A percentile compares a stretch with the other conserved stretches of the same genome.
These are phyloP conservation scores for Aspiorhynchus laticeps DNA, from an alignment of 2,113 vertebrate genomes.

Conservation along the genomic window DNA sequence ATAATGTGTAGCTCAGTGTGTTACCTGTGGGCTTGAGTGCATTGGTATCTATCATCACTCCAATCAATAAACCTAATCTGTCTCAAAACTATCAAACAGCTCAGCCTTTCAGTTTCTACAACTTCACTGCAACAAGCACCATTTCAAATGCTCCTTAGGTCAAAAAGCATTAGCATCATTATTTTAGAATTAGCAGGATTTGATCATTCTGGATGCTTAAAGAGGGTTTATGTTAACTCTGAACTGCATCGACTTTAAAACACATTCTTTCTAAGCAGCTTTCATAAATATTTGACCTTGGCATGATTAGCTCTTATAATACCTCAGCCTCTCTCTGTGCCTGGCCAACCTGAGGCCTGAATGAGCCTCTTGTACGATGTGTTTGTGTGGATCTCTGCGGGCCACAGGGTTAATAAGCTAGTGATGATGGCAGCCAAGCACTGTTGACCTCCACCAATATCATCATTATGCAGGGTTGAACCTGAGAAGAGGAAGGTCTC, in stretches of 20 bases:
- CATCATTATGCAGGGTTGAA: conserved; percentile 72
- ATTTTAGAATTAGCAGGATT: conserved; percentile 42
- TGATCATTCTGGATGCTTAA: conserved; percentile 14
- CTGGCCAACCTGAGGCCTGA: conserved; percentile 73
- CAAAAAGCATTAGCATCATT: conserved; percentile 35
- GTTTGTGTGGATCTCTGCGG: conserved; percentile 84
- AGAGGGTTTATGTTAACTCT: conserved; percentile 6
- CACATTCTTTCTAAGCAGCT: conserved; percentile 42
- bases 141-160: neutral
- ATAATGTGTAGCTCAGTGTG: too few species aligned
- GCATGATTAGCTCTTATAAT: conserved; percentile 42
- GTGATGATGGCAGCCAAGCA: conserved; percentile 81
- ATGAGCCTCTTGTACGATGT: conserved; percentile 82
- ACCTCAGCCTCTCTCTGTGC: conserved; percentile 57
- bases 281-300: conserved; percentile 59
- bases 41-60: neutral
- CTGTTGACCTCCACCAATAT: conserved; percentile 78
- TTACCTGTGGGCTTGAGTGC: neutral
- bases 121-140: too few species aligned
- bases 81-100: conserved; percentile 18
- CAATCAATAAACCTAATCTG: conserved; percentile 5
- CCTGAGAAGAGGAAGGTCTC: conserved; percentile 68
- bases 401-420: conserved; percentile 85
- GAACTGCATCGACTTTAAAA: conserved; percentile 17
- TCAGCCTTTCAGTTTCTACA: neutral